These are phyloP conservation scores for Drosophila cognata DNA, from an alignment of 2,888 invertebrate genomes.

Conservation along the genomic window DNA sequence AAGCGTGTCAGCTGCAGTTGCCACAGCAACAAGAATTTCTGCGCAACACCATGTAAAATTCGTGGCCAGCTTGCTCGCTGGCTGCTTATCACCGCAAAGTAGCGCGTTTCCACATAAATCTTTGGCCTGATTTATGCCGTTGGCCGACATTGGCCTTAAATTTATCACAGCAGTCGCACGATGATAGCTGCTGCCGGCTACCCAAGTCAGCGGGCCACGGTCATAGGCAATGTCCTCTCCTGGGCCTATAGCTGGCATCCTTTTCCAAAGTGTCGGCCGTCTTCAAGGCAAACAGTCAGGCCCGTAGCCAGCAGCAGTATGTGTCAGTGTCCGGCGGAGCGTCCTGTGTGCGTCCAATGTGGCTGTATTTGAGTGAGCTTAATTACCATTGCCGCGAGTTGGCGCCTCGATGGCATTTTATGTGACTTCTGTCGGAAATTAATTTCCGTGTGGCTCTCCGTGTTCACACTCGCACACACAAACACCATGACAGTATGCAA, in stretches of 20 bases:
- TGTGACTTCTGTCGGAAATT: constrained; percentile 82
- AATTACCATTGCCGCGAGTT: constrained; percentile 73
- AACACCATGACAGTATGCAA: constrained; percentile 18
- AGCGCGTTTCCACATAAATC: constrained; percentile 78
- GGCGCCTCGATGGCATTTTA: constrained; percentile 67
- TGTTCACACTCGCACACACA: constrained; percentile 33
- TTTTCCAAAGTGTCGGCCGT: constrained; percentile 65
- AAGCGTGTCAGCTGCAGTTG: constrained; percentile 15
- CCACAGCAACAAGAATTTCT: constrained; percentile 2
- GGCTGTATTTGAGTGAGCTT: constrained; percentile 63
- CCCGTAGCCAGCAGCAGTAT: constrained; percentile 21
- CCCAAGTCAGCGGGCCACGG: constrained; percentile 33
- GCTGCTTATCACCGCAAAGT: constrained; percentile 71
- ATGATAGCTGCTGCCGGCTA: constrained; percentile 56
- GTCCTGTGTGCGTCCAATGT: constrained; percentile 26
- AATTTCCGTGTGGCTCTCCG: constrained; percentile 68
- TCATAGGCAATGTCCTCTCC: constrained; percentile 31
- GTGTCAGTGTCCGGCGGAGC: constrained; percentile 8
- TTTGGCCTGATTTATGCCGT: constrained; percentile 79
- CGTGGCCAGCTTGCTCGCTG: constrained; percentile 19
- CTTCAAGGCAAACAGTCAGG: constrained; percentile 66
- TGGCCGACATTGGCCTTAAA: constrained; percentile 75
- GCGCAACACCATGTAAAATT: constrained; percentile 9
- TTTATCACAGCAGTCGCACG: constrained; percentile 66
- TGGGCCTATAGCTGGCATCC: constrained; percentile 57